These are phyloP conservation scores for Sebastes itinus DNA, from an alignment of 2,797 vertebrate genomes.

Conservation along the genomic window DNA sequence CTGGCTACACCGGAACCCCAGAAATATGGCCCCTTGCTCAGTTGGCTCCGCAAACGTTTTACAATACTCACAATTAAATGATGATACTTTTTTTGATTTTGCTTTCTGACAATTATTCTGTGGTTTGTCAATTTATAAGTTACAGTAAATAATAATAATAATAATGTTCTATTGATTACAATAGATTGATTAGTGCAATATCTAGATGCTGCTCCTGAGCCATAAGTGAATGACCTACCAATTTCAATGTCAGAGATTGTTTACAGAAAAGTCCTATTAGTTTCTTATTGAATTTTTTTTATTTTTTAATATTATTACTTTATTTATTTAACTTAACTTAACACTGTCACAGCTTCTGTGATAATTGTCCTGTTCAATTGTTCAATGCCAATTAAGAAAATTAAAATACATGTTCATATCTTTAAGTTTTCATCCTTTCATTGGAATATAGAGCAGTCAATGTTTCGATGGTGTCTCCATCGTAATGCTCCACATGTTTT, in stretches of 20 bases:
- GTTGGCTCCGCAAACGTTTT: fast-evolving
- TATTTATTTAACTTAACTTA: not conserved
- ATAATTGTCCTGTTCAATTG: not conserved
- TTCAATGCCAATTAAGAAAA: not conserved
- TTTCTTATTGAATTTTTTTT: not conserved
- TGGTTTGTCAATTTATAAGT: not conserved
- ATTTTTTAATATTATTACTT: not conserved
- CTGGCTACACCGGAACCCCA: too few relatives aligned
- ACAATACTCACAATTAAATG: too few relatives aligned
- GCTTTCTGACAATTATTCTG: not conserved
- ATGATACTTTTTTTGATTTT: too few relatives aligned
- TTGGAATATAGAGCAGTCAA: not conserved
- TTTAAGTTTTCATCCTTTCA: not conserved
- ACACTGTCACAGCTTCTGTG: not conserved
- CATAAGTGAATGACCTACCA: too few relatives aligned
- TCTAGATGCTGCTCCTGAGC: not conserved
- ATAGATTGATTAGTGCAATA: not conserved
- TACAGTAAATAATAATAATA: not conserved
- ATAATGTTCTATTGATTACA: not conserved
- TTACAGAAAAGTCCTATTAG: not conserved
- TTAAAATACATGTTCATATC: too few relatives aligned
- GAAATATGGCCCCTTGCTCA: too few relatives aligned
- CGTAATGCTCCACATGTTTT: not conserved
- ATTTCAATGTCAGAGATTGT: not conserved
- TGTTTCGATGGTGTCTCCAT: not conserved